Conservation (phyloP, 2,797 vertebrate species). For the Babyrousa celebensis region DNA sequence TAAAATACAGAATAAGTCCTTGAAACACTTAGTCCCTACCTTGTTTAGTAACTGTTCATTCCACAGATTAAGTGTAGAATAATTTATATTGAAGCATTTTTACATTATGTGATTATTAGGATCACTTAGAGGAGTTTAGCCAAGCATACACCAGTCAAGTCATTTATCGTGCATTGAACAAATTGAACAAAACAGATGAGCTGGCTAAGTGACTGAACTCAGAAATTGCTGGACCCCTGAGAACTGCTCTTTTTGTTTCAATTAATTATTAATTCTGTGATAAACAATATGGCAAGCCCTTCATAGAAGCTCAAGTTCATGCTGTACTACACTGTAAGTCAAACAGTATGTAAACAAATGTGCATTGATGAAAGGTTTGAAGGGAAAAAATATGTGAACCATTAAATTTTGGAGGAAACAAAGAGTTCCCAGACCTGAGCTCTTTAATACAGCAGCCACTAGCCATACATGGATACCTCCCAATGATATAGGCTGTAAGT, state of each 20-base stretch:
- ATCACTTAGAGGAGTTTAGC: not conserved
- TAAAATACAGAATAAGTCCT: constrained; percentile 39
- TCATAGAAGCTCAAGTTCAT: not conserved
- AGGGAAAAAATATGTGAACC: not conserved
- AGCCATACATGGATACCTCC: not conserved
- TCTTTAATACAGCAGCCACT: not conserved
- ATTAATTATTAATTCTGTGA: constrained; percentile 25
- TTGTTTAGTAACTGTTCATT: constrained; percentile 11
- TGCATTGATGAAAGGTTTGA: constrained; percentile 3
- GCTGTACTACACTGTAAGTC: not conserved
- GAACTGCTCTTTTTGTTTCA: constrained; percentile 29
- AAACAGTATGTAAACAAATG: constrained; percentile 42
- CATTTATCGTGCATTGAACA: not conserved
- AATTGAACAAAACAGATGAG: constrained; percentile 23
- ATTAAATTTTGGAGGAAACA: not conserved
- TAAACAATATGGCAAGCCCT: not conserved
- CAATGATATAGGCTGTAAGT: not conserved
- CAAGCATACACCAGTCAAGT: not conserved
- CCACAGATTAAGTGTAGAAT: constrained; percentile 32
- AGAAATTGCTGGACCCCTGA: constrained; percentile 20
- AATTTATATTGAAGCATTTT: constrained; percentile 34
- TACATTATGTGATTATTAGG: not conserved
- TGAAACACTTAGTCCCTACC: not conserved
- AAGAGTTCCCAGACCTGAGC: not conserved
- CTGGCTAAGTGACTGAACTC: constrained; percentile 1